Percentiles rank a stretch among this genome's conserved stretches.
Conservation (phyloP, 1,140 invertebrate species). For the Melipona quadrifasciata region DNA sequence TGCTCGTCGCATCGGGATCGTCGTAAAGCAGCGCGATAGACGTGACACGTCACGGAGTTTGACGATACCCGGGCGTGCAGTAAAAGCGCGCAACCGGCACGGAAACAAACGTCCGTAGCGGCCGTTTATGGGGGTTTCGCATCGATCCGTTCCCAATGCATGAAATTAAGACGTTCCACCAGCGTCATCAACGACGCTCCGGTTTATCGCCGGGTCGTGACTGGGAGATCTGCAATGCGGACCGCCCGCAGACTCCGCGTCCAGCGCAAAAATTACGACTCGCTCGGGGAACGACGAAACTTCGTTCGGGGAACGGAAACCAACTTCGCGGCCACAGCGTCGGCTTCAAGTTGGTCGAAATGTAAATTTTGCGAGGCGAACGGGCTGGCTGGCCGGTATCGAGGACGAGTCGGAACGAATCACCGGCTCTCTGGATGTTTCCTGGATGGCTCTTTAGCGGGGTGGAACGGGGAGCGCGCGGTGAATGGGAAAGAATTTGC, state of each 20-base stretch:
- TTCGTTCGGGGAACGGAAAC: background rate
- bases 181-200: conserved; percentile 36
- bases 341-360: conserved; percentile 2
- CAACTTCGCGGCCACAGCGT: conserved; percentile 3
- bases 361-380: conserved; percentile 17
- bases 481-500: no score
- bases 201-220: conserved; percentile 2
- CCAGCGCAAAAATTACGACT: conserved; percentile 19
- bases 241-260: background rate
- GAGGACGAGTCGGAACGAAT: background rate
- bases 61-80: conserved; percentile 38
- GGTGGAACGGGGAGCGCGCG: no score
- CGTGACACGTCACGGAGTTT: background rate
- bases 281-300: conserved; percentile 10
- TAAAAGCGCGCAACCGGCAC: conserved; percentile 32
- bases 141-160: conserved; percentile 64
- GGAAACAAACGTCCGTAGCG: background rate
- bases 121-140: background rate
- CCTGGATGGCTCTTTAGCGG: background rate
- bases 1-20: background rate
- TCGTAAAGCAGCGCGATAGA: background rate
- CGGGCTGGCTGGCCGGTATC: background rate
- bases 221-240: conserved; percentile 59
- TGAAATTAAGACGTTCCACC: conserved; percentile 60
- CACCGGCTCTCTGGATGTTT: background rate